These are phyloP conservation scores for Aegotheles bennettii DNA, from an alignment of 2,113 vertebrate genomes.

Conservation along the genomic window DNA sequence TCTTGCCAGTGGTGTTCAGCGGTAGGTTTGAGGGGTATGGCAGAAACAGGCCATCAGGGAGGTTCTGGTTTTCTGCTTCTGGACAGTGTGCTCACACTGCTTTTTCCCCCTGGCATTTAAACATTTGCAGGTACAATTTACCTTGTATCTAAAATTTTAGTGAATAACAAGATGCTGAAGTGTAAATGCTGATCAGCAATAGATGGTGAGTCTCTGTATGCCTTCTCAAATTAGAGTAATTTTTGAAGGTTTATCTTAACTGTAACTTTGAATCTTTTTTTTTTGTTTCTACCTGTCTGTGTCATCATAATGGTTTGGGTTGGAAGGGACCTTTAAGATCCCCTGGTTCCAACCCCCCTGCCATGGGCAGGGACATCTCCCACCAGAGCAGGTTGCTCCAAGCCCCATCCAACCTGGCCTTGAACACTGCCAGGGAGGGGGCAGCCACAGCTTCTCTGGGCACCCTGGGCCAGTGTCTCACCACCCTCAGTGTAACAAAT, in stretches of 20 bases:
- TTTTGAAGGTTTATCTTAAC: background rate
- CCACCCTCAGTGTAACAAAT: accelerated
- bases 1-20: background rate
- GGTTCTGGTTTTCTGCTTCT: background rate
- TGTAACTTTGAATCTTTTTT: background rate
- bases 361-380: too few relatives aligned
- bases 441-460: background rate
- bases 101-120: background rate
- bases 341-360: too few relatives aligned
- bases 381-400: background rate
- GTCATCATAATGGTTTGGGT: background rate
- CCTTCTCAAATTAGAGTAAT: background rate
- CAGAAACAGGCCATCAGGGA: background rate
- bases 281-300: background rate
- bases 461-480: background rate
- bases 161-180: background rate
- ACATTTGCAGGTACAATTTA: background rate
- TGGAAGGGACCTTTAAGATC: too few relatives aligned
- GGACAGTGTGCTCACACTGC: accelerated
- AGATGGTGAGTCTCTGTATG: background rate
- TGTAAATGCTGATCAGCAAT: accelerated
- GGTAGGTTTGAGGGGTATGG: background rate
- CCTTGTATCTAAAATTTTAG: background rate
- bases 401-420: background rate
- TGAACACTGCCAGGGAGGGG: background rate